Evolutionary conservation across 2,113 vertebrate species (phyloP).

Genomic region (Verasper variegatus): DNA sequence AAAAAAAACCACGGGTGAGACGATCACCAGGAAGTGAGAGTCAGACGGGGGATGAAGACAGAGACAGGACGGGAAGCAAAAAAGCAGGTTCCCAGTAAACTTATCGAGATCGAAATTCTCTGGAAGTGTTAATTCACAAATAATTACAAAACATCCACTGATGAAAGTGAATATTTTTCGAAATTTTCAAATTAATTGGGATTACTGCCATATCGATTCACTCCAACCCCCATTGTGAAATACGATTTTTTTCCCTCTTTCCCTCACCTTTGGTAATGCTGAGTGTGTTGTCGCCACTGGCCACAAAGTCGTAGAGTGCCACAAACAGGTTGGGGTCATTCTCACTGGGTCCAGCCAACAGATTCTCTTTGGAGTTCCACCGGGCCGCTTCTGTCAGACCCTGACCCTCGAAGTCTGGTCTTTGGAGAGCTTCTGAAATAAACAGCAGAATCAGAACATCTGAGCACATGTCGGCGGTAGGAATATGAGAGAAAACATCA

Average conservation of each 20-base stretch:
- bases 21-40: slow-evolving; percentile 64
- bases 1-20: slow-evolving; percentile 45
- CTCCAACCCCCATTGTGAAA: not conserved
- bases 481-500: slow-evolving; percentile 19
- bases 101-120: not conserved
- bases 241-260: not conserved
- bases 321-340: slow-evolving; percentile 99
- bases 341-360: slow-evolving; percentile 94
- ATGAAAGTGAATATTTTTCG: not conserved
- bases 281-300: slow-evolving; percentile 98
- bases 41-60: slow-evolving; percentile 45
- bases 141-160: not conserved
- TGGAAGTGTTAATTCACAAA: not conserved
- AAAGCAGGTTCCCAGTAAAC: slow-evolving; percentile 56
- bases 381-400: slow-evolving; percentile 95
- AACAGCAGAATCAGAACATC: not conserved
- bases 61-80: slow-evolving; percentile 4
- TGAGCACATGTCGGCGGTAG: not conserved
- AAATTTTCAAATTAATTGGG: not conserved
- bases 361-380: slow-evolving; percentile 99
- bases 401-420: slow-evolving; percentile 94
- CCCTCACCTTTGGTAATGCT: slow-evolving; percentile 98
- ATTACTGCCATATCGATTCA: too few relatives aligned
- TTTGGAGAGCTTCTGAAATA: slow-evolving; percentile 92
- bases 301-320: slow-evolving; percentile 98